Conservation (phyloP, 2,113 vertebrate species). For the Austrofundulus limnaeus region DNA sequence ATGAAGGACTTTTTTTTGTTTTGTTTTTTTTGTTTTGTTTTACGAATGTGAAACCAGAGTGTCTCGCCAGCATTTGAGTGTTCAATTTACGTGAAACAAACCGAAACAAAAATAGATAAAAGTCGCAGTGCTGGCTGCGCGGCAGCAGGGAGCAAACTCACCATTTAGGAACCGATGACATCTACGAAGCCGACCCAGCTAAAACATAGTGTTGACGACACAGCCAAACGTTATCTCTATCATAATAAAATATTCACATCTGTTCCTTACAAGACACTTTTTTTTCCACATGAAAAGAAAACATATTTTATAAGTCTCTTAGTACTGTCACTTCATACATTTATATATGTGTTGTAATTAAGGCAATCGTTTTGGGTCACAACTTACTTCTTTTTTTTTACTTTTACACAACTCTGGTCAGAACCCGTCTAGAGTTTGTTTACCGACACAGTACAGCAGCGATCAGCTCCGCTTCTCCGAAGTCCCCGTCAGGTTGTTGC, state of each 20-base stretch:
- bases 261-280: slow-evolving; percentile 79
- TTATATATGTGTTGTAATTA: slow-evolving; percentile 79
- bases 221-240: slow-evolving; percentile 77
- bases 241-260: slow-evolving; percentile 84
- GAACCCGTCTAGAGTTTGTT: slow-evolving; percentile 46
- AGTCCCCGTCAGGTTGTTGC: slow-evolving; percentile 49
- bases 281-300: slow-evolving; percentile 76
- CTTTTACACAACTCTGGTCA: slow-evolving; percentile 51
- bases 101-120: slow-evolving; percentile 71
- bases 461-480: slow-evolving; percentile 39
- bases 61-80: slow-evolving; percentile 59
- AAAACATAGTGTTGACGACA: slow-evolving; percentile 76
- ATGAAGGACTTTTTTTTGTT: slow-evolving; percentile 56
- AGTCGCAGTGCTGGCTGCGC: slow-evolving; percentile 67
- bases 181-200: slow-evolving; percentile 73
- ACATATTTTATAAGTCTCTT: slow-evolving; percentile 73
- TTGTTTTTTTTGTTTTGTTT: no score
- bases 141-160: slow-evolving; percentile 70
- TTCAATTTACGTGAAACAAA: slow-evolving; percentile 68
- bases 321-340: slow-evolving; percentile 68
- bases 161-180: slow-evolving; percentile 68
- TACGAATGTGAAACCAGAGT: no score
- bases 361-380: slow-evolving; percentile 80
- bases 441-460: slow-evolving; percentile 49
- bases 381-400: slow-evolving; percentile 58